phyloP scores from a whole-genome alignment of 2,113 vertebrate genomes.

The Sapayoa aenigma region DNA sequence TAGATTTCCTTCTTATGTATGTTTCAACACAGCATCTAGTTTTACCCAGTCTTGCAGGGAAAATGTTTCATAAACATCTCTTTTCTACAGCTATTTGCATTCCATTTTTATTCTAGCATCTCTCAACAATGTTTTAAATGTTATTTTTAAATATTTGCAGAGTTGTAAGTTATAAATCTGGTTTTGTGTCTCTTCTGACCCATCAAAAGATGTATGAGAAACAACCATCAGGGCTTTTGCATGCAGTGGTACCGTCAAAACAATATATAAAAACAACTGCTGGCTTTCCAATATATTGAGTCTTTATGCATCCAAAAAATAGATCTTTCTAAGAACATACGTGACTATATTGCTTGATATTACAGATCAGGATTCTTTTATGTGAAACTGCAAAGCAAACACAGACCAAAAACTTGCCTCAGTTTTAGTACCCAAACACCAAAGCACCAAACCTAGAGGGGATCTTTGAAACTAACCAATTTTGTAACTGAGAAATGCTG shows the following conservation, averaged over 20 bases:
- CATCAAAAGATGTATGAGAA: not conserved
- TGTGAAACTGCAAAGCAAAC: not conserved
- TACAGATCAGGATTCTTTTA: not conserved
- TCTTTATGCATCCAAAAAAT: not conserved
- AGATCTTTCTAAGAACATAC: not conserved
- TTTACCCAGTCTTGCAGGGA: not conserved
- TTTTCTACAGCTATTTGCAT: not conserved
- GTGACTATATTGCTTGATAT: not conserved
- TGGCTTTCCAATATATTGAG: not conserved
- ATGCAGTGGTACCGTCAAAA: not conserved
- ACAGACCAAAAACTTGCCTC: not conserved
- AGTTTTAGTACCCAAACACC: not conserved
- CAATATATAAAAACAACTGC: not conserved
- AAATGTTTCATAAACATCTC: not conserved
- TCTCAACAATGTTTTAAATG: not conserved
- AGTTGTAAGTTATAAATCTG: not conserved
- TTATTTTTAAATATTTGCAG: not conserved
- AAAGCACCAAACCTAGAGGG: not conserved
- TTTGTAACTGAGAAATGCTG: not conserved
- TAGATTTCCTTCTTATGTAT: not conserved
- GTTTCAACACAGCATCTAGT: not conserved
- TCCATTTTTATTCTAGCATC: not conserved
- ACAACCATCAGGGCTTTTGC: not conserved
- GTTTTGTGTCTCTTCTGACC: not conserved
- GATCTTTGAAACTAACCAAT: not conserved